A percentile compares a stretch with the other conserved stretches of the same genome.
phyloP scores from a whole-genome alignment of 2,797 vertebrate genomes.

The Cossypha niveicapilla region DNA sequence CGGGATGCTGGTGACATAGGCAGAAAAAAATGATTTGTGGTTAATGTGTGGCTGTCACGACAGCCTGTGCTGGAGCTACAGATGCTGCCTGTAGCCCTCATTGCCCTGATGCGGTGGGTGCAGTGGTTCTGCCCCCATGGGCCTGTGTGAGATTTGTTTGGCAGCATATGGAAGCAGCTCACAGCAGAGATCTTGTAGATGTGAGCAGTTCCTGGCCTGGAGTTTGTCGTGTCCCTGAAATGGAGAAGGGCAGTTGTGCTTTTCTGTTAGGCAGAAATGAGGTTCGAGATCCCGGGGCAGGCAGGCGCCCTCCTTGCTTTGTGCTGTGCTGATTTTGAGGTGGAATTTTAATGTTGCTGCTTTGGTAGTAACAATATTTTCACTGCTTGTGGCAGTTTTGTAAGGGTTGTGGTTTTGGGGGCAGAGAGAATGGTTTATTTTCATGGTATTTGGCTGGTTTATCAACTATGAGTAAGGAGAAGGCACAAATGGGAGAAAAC shows the following conservation, averaged over 20 bases:
- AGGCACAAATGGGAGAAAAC: neutral
- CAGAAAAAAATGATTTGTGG: neutral
- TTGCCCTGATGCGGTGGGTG: neutral
- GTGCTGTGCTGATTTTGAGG: neutral
- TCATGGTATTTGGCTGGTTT: neutral
- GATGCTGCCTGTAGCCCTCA: neutral
- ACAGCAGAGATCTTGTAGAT: neutral
- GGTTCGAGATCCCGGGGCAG: neutral
- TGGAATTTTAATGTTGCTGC: neutral
- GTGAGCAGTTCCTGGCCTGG: neutral
- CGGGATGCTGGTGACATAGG: neutral
- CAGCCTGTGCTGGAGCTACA: neutral
- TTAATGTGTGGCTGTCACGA: neutral
- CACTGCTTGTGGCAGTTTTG: neutral
- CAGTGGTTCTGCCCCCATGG: neutral
- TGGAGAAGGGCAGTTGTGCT: neutral
- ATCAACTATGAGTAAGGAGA: neutral
- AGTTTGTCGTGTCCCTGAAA: neutral
- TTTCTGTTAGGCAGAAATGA: neutral
- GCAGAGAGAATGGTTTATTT: neutral
- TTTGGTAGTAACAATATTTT: neutral
- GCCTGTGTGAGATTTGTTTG: neutral
- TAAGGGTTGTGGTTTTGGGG: neutral
- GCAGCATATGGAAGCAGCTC: neutral
- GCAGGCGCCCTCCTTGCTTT: fast-evolving